A percentile compares a stretch with the other conserved stretches of the same genome.
Evolutionary conservation across 2,888 invertebrate species (phyloP).

Genomic region (Ceratothoa steindachneri): DNA sequence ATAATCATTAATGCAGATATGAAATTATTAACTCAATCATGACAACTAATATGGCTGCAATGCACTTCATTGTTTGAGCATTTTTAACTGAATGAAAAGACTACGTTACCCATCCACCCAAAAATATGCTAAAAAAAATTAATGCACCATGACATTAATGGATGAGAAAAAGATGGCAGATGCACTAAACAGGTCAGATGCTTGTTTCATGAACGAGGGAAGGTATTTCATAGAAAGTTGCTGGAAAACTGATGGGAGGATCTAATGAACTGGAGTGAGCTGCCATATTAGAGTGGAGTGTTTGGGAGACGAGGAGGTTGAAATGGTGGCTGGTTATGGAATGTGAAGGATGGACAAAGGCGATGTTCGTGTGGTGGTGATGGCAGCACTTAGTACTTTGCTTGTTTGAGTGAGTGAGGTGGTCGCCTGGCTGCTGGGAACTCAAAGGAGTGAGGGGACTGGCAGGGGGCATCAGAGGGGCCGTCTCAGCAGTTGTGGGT

Average conservation of each 20-base stretch:
- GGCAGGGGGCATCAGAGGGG: constrained; percentile 24
- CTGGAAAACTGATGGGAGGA: constrained; percentile 44
- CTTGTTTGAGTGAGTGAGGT: constrained; percentile 44
- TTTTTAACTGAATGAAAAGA: neutral
- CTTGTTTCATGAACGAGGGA: constrained; percentile 66
- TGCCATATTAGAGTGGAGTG: constrained; percentile 47
- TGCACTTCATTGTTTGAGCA: too few relatives aligned
- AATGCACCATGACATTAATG: neutral
- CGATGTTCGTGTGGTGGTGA: constrained; percentile 30
- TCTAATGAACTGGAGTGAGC: constrained; percentile 50
- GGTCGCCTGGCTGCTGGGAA: constrained; percentile 35
- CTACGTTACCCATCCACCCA: neutral
- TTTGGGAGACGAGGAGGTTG: constrained; percentile 45
- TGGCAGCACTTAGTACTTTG: constrained; percentile 46
- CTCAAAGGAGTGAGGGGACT: constrained; percentile 14
- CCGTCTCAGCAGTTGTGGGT: constrained; percentile 51
- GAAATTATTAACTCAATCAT: too few relatives aligned
- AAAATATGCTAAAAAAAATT: neutral
- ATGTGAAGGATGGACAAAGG: constrained; percentile 10
- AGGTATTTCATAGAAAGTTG: constrained; percentile 57
- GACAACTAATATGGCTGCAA: too few relatives aligned
- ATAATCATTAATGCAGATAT: too few relatives aligned
- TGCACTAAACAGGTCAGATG: constrained; percentile 57
- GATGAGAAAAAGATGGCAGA: neutral
- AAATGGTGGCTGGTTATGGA: constrained; percentile 44